Evolutionary conservation across 1,140 invertebrate genomes (phyloP), one percentile per base, ranked within the genome.

Genomic region (Nephila pilipes): DNA sequence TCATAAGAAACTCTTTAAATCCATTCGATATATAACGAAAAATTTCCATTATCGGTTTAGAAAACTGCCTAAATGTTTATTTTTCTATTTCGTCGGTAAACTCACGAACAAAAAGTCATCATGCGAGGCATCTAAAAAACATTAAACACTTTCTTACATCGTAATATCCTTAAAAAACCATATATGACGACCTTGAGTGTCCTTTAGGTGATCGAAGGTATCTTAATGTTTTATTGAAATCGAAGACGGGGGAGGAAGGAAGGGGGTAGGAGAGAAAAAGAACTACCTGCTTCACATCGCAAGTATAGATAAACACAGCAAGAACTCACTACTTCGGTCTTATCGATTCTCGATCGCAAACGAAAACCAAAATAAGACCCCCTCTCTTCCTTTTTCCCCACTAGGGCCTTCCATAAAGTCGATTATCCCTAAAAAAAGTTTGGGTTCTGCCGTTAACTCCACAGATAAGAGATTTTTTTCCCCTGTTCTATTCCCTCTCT

Each of bases 351-450:
- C 87, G 69, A 90, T 90, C 87, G 25, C 32, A 90, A 90, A 79
- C 20, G 87, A 69, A 69, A 65, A 69, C 38, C 46, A 90, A 90
- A 90, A 90, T 85, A 85, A 60, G 79, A 25, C 46, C 54, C 54
- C 36, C 38, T 20, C 38, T 22, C 38, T 29, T 46, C 46, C 46
- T 46, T 46, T 46, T 46, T 46, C 25, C 60, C 29, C 63, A 22
- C 25, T 16, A 46, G 8, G 22, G 79, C n/a, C 20, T 14, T 63
- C 55, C 75, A 81, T 63, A 81, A 91, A 81, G 79, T 83, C 80
- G 89, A 83, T 83, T 91, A 91, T 91, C 75, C 80, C 32, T 10
- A 91, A 29, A 83, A 46, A 91, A 91, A 83, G 57, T 83, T 91
- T 10, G 58, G 63, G 32, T 91, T 91, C n/a, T 25, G 89, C 89